Percentiles rank a stretch among this genome's conserved stretches.
Evolutionary conservation across 1,140 invertebrate genomes (phyloP).

Genomic region (Leptinotarsa texana): DNA sequence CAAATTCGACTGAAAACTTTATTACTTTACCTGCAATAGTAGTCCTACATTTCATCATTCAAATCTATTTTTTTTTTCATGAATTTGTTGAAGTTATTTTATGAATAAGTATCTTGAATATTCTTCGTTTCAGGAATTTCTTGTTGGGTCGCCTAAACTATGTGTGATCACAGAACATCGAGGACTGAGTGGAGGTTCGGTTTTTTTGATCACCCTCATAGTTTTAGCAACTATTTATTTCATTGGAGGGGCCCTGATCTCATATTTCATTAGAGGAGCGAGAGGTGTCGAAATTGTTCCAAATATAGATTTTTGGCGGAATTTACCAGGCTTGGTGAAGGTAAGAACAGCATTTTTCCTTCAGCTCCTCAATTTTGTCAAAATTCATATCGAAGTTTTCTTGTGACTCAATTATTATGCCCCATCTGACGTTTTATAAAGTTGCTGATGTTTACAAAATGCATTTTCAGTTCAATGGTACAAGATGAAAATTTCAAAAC

Average conservation of each 20-base stretch:
- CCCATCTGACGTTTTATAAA: too few relatives aligned
- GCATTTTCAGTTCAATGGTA: not conserved
- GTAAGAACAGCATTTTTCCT: constrained; percentile 47
- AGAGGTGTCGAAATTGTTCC: constrained; percentile 62
- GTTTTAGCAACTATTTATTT: constrained; percentile 43
- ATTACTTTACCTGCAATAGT: too few relatives aligned
- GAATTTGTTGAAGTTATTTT: not conserved
- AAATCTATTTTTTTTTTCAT: not conserved
- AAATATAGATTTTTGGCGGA: constrained; percentile 62
- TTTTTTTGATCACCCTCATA: constrained; percentile 47
- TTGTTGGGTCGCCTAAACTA: constrained; percentile 1
- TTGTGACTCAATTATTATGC: too few relatives aligned
- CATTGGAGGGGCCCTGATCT: constrained; percentile 57
- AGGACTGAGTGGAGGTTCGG: constrained; percentile 45
- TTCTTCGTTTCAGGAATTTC: not conserved
- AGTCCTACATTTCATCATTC: not conserved
- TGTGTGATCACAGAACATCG: constrained; percentile 17
- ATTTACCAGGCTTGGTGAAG: constrained; percentile 60
- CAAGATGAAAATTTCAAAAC: too few relatives aligned
- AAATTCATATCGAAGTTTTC: too few relatives aligned
- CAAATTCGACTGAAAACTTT: not conserved
- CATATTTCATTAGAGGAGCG: constrained; percentile 63
- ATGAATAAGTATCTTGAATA: not conserved
- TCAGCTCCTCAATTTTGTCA: too few relatives aligned
- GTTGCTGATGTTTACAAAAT: not conserved